phyloP scores from a whole-genome alignment of 2,797 vertebrate genomes.

The Sphaeramia orbicularis region DNA sequence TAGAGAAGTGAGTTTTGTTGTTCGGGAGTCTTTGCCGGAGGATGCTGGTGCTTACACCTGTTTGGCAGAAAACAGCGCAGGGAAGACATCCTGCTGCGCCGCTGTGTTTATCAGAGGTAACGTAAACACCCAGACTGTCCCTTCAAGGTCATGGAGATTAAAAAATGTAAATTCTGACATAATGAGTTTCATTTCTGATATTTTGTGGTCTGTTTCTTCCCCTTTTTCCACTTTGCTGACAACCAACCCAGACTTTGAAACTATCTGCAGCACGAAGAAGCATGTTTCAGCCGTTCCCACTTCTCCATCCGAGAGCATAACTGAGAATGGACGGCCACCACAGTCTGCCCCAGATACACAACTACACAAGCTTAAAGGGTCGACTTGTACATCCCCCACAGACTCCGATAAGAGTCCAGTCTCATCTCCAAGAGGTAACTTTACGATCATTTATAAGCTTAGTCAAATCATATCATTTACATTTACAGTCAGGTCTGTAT shows the following conservation, averaged over 20 bases:
- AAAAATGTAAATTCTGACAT: background rate
- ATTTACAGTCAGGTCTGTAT: background rate
- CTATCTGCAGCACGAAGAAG: constrained; percentile 45
- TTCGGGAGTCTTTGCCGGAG: constrained; percentile 82
- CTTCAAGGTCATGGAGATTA: background rate
- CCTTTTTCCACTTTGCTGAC: constrained; percentile 28
- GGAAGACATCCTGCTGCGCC: constrained; percentile 81
- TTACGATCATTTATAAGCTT: background rate
- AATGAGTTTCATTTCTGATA: constrained; percentile 23
- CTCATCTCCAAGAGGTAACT: constrained; percentile 65
- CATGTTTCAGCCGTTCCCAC: background rate
- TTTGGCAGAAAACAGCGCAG: constrained; percentile 78
- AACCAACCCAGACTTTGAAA: constrained; percentile 76
- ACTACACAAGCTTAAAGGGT: constrained; percentile 29
- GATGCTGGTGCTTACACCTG: constrained; percentile 85
- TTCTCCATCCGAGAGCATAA: constrained; percentile 41
- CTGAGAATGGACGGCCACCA: constrained; percentile 44
- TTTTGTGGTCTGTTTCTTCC: constrained; percentile 11
- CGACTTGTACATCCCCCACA: constrained; percentile 29
- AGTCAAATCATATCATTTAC: background rate
- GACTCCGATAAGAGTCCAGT: constrained; percentile 47
- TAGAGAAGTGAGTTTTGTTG: constrained; percentile 65
- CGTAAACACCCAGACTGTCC: background rate
- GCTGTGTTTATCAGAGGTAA: constrained; percentile 82
- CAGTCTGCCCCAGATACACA: constrained; percentile 23